phyloP scores from a whole-genome alignment of 2,888 invertebrate genomes.

The Mesochorus sp. region DNA sequence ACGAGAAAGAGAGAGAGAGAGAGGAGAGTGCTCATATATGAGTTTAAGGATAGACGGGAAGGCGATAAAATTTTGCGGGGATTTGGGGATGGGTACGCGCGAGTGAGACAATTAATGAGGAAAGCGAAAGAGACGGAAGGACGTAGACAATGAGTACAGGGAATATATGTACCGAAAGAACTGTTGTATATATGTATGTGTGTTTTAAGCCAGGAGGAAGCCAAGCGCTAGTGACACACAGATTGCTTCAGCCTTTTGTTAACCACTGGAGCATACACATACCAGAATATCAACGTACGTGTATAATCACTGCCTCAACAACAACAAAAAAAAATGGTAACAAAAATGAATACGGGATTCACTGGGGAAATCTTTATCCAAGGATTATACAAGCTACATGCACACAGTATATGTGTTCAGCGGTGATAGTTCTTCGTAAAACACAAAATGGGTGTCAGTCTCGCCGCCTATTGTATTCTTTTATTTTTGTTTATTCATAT shows the following conservation, averaged over 20 bases:
- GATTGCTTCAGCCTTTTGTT: constrained; percentile 32
- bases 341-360: too few species aligned
- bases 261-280: constrained; percentile 5
- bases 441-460: constrained; percentile 16
- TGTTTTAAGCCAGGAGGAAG: constrained; percentile 8
- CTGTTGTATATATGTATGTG: not conserved
- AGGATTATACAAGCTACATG: constrained; percentile 48
- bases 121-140: constrained; percentile 13
- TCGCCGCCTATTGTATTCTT: not conserved
- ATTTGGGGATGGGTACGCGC: not conserved
- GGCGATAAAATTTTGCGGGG: too few species aligned
- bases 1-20: constrained; percentile 5
- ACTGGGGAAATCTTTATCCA: constrained; percentile 57
- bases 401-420: not conserved
- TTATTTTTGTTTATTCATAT: constrained; percentile 5
- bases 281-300: constrained; percentile 10
- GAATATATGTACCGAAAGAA: constrained; percentile 15
- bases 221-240: constrained; percentile 15
- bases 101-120: constrained; percentile 1
- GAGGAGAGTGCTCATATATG: too few species aligned
- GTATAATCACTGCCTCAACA: not conserved
- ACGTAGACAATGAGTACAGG: not conserved
- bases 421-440: constrained; percentile 9
- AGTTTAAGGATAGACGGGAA: too few species aligned
- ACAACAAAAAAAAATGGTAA: constrained; percentile 22